Base-by-base conservation (phyloP, 2,113 vertebrate genomes). In the Nothobranchius furzeri region DNA sequence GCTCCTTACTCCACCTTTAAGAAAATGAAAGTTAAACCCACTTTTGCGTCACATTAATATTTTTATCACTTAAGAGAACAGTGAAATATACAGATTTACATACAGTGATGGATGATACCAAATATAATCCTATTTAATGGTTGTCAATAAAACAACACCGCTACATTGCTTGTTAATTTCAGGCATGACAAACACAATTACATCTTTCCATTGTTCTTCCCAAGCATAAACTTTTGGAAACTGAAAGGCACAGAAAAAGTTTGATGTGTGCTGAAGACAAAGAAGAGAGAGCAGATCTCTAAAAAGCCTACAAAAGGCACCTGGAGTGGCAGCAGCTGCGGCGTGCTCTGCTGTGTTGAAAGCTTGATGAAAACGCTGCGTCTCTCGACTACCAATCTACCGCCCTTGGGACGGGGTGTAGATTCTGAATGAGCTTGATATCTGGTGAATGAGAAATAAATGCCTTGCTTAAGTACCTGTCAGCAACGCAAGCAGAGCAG, bases 381-480 rank as follows among this genome's bases (percentile, higher is more conserved):
- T 67, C 79, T 57, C 86, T 79, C 35, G 76, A 82, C 76, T 69
- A 67, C 54, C 75, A 79, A 78, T 76, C 73, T 13, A 42, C 43
- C 70, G 53, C 74, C 53, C 71, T 61, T 11, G 68, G 75, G 73
- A 66, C 73, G 56, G 65, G 40, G 65, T 57, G 75, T 68, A 51
- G 73, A 66, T 68, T 75, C 30, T 86, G 82, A 90, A 88, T 86
- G 85, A 82, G 87, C 78, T 82, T 86, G 78, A 88, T 86, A 82
- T 79, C 75, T 71, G 46, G 42, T 82, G 87, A 88, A 88, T 85
- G 82, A 79, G 80, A 68, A 88, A 80, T 88, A 90, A 88, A 88
- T 77, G 85, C 82, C 37, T 59, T 73, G 68, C 82, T 68, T 85
- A 72, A 83, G 84, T 73, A 80, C 79, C 85, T 85, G 81, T 87